phyloP scores from a whole-genome alignment of 2,888 invertebrate species.

The Automeris io region DNA sequence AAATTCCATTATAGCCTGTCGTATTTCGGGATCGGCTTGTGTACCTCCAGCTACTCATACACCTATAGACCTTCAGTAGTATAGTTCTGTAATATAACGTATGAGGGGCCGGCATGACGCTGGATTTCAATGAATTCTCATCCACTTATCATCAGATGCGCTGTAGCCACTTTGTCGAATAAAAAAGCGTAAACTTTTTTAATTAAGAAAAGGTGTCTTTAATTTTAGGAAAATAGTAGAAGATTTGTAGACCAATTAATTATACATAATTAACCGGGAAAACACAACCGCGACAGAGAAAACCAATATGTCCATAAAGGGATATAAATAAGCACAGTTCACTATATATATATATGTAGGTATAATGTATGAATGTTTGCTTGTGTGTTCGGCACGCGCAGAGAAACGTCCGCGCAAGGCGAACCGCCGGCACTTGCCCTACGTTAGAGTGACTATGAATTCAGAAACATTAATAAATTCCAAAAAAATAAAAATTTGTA shows the following conservation, averaged over 20 bases:
- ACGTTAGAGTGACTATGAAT: conserved; percentile 29
- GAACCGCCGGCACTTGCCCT: conserved; percentile 51
- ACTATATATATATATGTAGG: conserved; percentile 3
- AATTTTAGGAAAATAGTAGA: not conserved
- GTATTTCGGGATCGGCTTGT: no score
- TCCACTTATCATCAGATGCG: no score
- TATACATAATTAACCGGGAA: not conserved
- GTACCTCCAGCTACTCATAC: no score
- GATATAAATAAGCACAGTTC: conserved; percentile 7
- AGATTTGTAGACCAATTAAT: not conserved
- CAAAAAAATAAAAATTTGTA: not conserved
- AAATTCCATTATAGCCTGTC: no score
- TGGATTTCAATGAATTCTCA: no score
- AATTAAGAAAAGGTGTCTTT: not conserved
- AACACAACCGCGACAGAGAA: not conserved
- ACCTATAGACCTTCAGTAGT: no score
- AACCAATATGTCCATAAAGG: conserved; percentile 2
- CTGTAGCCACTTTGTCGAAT: no score
- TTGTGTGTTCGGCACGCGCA: conserved; percentile 28
- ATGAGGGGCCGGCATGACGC: no score
- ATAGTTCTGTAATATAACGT: no score
- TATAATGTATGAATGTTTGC: not conserved
- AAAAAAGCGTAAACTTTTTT: no score
- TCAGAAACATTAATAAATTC: not conserved
- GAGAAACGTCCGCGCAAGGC: conserved; percentile 59